Evolutionary conservation across 23 tunicate species (phyloP).

Genomic region (Styela clava): DNA sequence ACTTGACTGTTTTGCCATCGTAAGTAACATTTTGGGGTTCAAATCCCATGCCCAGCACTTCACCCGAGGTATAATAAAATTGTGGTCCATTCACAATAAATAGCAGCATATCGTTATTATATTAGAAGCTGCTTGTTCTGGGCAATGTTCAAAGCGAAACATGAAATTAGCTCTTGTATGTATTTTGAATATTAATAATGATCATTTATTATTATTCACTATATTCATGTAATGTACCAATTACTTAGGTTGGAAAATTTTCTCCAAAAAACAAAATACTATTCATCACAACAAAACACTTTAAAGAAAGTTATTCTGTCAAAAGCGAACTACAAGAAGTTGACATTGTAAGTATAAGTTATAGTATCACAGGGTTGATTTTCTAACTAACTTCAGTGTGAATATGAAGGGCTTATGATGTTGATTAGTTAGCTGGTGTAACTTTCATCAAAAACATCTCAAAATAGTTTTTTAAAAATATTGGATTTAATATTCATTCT

Average conservation of each 20-base stretch:
- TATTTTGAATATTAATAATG: too few species aligned
- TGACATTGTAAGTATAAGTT: slow-evolving; percentile 42
- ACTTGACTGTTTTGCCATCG: background rate
- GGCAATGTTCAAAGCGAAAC: too few species aligned
- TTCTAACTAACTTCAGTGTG: background rate
- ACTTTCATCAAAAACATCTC: too few species aligned
- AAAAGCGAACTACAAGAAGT: slow-evolving; percentile 63
- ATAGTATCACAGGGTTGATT: background rate
- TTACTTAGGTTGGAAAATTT: background rate
- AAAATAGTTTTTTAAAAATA: too few species aligned
- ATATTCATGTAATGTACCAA: background rate
- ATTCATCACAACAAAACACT: slow-evolving; percentile 24
- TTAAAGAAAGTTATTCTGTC: slow-evolving; percentile 43
- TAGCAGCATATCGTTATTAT: too few species aligned
- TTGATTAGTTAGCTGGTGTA: background rate
- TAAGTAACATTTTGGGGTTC: background rate
- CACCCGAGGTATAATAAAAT: too few species aligned
- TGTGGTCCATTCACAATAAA: too few species aligned
- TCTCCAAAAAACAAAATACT: slow-evolving; percentile 10
- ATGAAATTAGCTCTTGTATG: too few species aligned
- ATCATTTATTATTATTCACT: background rate
- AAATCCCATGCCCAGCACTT: too few species aligned
- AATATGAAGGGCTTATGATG: background rate
- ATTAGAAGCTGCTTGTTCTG: too few species aligned
- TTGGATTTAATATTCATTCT: too few species aligned